These are phyloP conservation scores for Philopedon plagiatum DNA, from an alignment of 2,888 invertebrate species.

Conservation along the genomic window DNA sequence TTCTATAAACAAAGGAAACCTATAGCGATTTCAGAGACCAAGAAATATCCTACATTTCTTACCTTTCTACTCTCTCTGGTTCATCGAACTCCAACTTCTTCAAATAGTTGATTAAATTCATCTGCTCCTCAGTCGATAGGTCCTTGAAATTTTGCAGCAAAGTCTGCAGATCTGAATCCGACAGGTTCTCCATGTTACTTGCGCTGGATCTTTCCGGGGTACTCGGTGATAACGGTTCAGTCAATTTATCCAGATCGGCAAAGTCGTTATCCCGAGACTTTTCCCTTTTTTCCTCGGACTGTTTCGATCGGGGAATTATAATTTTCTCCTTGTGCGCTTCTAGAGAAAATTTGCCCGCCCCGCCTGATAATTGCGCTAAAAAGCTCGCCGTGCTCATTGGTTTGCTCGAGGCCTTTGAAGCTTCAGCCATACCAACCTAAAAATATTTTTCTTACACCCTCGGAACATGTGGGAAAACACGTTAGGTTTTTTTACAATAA, in stretches of 20 bases:
- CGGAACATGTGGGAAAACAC: no score
- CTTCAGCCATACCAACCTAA: conserved; percentile 77
- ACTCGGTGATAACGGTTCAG: conserved; percentile 55
- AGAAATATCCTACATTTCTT: background rate
- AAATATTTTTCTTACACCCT: no score
- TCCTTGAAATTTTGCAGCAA: conserved; percentile 87
- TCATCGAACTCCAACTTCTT: conserved; percentile 86
- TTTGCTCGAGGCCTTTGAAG: conserved; percentile 71
- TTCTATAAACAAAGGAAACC: no score
- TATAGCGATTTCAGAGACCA: no score
- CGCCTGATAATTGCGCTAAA: conserved; percentile 63
- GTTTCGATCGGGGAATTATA: conserved; percentile 32
- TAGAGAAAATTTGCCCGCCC: background rate
- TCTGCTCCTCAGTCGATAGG: conserved; percentile 85
- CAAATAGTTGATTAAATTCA: conserved; percentile 84
- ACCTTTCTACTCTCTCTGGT: conserved; percentile 82
- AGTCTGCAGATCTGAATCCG: conserved; percentile 85
- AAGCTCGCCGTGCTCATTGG: conserved; percentile 71
- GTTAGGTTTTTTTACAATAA: no score
- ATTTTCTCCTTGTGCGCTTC: conserved; percentile 38
- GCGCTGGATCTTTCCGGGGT: conserved; percentile 50
- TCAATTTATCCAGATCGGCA: conserved; percentile 50
- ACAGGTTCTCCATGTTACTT: conserved; percentile 78
- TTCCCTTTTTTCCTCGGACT: conserved; percentile 31
- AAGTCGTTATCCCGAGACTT: background rate